Base-by-base conservation (phyloP, 2,888 invertebrate genomes). In the Aromia moschata region DNA sequence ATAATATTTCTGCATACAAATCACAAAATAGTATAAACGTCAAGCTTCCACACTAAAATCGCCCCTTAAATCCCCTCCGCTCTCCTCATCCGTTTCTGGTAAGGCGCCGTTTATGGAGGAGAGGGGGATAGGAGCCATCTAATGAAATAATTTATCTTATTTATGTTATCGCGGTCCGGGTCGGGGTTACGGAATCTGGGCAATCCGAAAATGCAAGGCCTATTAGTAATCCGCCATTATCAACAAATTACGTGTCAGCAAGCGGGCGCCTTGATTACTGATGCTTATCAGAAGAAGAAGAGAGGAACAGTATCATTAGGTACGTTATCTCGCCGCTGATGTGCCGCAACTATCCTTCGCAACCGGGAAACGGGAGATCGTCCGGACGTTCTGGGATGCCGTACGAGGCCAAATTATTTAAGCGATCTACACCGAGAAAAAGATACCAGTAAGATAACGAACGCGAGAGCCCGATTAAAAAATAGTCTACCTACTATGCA, bases 161-260 rank as follows among this genome's bases (percentile, higher is more conserved):
- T 49, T 49, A 49, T 38, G 49, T 18, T 20, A 38, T 38, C 49
- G 37, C 31, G 16, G 41, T 16, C 40, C n/a, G n/a, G 16, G 40
- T 52, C 52, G 16, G 31, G 30, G 49, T 40, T 52, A 31, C 18
- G 31, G 1, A 31, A 52, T 31, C 41, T 41, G 25, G 40, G 52
- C 37, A 31, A 52, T 52, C 52, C 17, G 52, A 52, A 52, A 55
- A 45, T 38, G 55, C 55, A 47, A 18, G 43, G 59, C 64, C 62
- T 66, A 68, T 68, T 70, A 69, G 68, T 68, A 70, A 64, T 62
- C 68, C 66, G 64, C 70, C 67, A 70, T 70, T 70, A 72, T 72
- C 72, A 70, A 70, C 72, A 72, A 72, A 72, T 72, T 72, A 69
- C 68, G 68, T 61, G 72, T 72, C 72, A 70, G 70, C 72, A 68